Evolutionary conservation across 2,113 vertebrate genomes (phyloP).

Genomic region (Anarhynchus alexandrinus): DNA sequence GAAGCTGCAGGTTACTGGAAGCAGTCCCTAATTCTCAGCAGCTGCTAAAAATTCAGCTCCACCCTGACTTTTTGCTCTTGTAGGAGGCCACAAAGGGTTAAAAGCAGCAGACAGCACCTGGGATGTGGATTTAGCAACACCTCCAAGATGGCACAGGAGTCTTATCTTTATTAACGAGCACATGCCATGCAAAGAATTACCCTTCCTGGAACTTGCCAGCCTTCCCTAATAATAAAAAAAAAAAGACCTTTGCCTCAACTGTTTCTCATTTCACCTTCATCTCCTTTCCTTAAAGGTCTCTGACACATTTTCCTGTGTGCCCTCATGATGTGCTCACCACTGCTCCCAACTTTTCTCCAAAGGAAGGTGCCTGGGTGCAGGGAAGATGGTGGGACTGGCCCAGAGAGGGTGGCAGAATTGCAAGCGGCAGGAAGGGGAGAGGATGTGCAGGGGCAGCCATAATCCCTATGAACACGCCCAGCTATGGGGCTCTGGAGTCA

Average conservation of each 20-base stretch:
- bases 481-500: neutral
- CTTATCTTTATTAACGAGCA: neutral
- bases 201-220: neutral
- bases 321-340: neutral
- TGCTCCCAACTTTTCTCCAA: neutral
- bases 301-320: neutral
- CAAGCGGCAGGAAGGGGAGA: neutral
- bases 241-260: constrained; percentile 3
- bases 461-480: rapidly evolving
- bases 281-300: neutral
- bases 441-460: neutral
- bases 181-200: neutral
- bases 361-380: neutral
- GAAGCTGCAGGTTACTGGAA: neutral
- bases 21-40: neutral
- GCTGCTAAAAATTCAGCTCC: neutral
- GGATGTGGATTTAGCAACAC: neutral
- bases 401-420: neutral
- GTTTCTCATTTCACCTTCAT: neutral
- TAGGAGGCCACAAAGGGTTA: neutral
- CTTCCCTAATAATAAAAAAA: neutral
- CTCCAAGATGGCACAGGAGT: neutral
- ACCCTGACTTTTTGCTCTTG: neutral
- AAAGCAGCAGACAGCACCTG: neutral
- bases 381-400: neutral